These are phyloP conservation scores for Drosophila yooni DNA, from an alignment of 2,888 invertebrate species.

Conservation along the genomic window DNA sequence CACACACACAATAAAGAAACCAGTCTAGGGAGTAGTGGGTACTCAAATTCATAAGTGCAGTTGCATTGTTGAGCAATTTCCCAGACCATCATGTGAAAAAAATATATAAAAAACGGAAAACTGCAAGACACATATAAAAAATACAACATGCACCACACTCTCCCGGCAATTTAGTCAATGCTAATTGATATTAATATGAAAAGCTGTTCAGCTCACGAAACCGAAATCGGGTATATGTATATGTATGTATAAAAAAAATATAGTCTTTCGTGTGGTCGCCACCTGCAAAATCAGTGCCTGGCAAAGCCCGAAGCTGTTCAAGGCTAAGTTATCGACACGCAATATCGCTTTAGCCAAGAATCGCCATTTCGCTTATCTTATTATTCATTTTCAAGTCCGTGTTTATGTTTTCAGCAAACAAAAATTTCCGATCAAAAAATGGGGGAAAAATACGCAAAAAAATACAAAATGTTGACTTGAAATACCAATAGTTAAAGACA, in stretches of 20 bases:
- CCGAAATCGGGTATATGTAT: constrained; percentile 12
- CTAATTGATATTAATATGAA: constrained; percentile 76
- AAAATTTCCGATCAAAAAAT: constrained; percentile 1
- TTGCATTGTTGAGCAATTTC: constrained; percentile 56
- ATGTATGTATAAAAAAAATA: background rate
- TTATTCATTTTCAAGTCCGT: background rate
- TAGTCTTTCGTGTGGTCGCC: constrained; percentile 12
- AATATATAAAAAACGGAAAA: constrained; percentile 26
- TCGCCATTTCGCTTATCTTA: background rate
- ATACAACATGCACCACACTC: constrained; percentile 42
- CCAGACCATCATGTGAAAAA: constrained; percentile 60
- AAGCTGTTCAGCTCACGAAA: constrained; percentile 25
- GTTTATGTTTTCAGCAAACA: constrained; percentile 4
- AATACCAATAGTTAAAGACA: constrained; percentile 37
- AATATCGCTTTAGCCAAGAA: constrained; percentile 2
- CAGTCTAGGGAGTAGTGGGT: constrained; percentile 19
- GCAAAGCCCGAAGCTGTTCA: background rate
- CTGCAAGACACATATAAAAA: constrained; percentile 17
- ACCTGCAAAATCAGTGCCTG: background rate
- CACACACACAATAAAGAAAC: constrained; percentile 13
- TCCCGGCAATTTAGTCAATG: constrained; percentile 46
- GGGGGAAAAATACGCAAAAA: constrained; percentile 1
- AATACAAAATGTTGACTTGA: constrained; percentile 12
- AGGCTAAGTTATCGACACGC: constrained; percentile 1
- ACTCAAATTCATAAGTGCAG: constrained; percentile 31